Evolutionary conservation across 2,888 invertebrate species (phyloP).

Genomic region (Drosophila parthenogenetica): DNA sequence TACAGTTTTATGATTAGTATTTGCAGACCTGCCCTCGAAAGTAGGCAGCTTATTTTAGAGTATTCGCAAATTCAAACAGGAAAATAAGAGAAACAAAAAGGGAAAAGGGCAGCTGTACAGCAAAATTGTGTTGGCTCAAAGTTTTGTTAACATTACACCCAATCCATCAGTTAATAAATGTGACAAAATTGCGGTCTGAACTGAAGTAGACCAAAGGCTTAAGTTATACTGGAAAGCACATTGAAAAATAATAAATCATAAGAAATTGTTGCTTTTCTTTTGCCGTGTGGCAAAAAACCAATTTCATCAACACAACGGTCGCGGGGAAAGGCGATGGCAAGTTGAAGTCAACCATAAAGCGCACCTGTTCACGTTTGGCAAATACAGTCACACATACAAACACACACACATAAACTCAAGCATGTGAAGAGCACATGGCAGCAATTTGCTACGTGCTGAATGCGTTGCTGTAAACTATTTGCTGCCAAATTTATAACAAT

Average conservation of each 20-base stretch:
- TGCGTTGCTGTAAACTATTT: slow-evolving; percentile 70
- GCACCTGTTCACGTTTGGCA: slow-evolving; percentile 66
- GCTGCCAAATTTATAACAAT: slow-evolving; percentile 61
- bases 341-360: slow-evolving; percentile 74
- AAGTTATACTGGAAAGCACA: slow-evolving; percentile 54
- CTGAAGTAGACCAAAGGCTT: slow-evolving; percentile 43
- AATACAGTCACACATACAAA: slow-evolving; percentile 14
- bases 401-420: slow-evolving; percentile 18
- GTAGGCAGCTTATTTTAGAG: slow-evolving; percentile 17
- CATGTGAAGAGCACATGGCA: slow-evolving; percentile 44
- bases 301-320: slow-evolving; percentile 56
- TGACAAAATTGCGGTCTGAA: slow-evolving; percentile 58
- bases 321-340: slow-evolving; percentile 28
- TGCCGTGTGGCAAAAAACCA: slow-evolving; percentile 49
- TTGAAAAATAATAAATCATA: slow-evolving; percentile 77
- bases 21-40: no score
- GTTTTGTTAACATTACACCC: slow-evolving; percentile 48
- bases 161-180: slow-evolving; percentile 79
- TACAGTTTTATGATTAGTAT: no score
- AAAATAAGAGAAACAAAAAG: neutral
- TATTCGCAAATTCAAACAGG: neutral
- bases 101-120: slow-evolving; percentile 7
- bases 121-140: slow-evolving; percentile 26
- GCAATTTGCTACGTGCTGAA: slow-evolving; percentile 76
- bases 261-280: slow-evolving; percentile 34